These are phyloP conservation scores for Benthosema pterotum DNA, from an alignment of 2,797 vertebrate species.

Conservation along the genomic window DNA sequence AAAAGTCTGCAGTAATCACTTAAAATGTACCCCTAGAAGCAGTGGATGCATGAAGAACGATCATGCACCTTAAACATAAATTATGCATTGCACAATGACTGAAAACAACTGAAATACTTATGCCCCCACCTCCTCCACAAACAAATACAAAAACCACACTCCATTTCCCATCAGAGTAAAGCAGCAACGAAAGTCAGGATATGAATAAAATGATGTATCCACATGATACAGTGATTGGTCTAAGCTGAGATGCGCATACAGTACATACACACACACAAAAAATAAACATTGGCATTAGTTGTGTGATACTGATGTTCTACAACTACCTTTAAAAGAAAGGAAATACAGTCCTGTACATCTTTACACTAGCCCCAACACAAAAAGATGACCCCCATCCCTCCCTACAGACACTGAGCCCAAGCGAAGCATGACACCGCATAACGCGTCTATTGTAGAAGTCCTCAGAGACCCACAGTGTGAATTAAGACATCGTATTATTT, in stretches of 20 bases:
- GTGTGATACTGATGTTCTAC: background rate
- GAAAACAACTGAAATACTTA: constrained; percentile 15
- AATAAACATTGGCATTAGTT: constrained; percentile 35
- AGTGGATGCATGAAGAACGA: constrained; percentile 21
- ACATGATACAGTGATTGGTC: constrained; percentile 66
- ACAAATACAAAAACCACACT: background rate
- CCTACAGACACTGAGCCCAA: constrained; percentile 29
- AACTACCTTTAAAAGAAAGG: background rate
- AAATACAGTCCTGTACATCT: constrained; percentile 36
- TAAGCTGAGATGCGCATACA: constrained; percentile 29
- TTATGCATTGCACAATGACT: constrained; percentile 53
- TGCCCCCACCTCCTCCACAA: background rate
- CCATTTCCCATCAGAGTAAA: constrained; percentile 24
- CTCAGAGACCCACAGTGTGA: constrained; percentile 63
- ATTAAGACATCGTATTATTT: constrained; percentile 72
- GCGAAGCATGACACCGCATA: constrained; percentile 32
- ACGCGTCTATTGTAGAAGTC: constrained; percentile 16
- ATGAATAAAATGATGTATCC: constrained; percentile 17
- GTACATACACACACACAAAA: too few relatives aligned
- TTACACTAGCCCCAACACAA: constrained; percentile 31
- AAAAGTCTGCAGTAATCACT: constrained; percentile 17
- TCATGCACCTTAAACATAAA: constrained; percentile 47
- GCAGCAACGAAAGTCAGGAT: constrained; percentile 31
- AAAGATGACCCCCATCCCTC: constrained; percentile 8
- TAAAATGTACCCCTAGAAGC: constrained; percentile 16